A percentile compares a stretch with the other conserved stretches of the same genome.
Evolutionary conservation across 92 coral and sea anemone genomes (phyloP).

Genomic region (Umimayanthus chanpuru): DNA sequence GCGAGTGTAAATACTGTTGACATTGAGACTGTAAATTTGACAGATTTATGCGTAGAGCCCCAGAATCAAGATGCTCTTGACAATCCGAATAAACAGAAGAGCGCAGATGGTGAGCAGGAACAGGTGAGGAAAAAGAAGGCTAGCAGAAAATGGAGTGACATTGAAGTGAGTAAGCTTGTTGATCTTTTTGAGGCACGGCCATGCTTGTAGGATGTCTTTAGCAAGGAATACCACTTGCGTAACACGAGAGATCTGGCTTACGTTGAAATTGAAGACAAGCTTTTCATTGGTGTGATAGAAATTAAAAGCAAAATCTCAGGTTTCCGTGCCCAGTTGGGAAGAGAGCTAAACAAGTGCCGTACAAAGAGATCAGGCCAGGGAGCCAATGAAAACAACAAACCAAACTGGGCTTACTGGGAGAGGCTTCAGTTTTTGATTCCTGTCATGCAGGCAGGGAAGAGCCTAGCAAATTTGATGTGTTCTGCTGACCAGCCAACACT

Average conservation of each 20-base stretch:
- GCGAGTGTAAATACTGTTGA: conserved; percentile 10
- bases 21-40: background rate
- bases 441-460: conserved; percentile 59
- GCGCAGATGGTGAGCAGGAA: background rate
- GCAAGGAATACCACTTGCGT: conserved; percentile 38
- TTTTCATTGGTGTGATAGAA: conserved; percentile 18
- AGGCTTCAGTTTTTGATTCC: conserved; percentile 58
- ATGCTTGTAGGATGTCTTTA: conserved; percentile 44
- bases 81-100: background rate
- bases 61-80: background rate
- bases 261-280: conserved; percentile 36
- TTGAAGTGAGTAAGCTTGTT: conserved; percentile 41
- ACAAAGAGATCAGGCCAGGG: conserved; percentile 56
- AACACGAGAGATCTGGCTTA: conserved; percentile 33
- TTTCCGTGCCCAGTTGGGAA: conserved; percentile 53
- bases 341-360: conserved; percentile 47
- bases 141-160: conserved; percentile 46
- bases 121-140: background rate
- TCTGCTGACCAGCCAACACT: background rate
- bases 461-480: conserved; percentile 40
- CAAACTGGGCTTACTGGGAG: conserved; percentile 67
- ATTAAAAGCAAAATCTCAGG: conserved; percentile 44
- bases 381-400: conserved; percentile 36
- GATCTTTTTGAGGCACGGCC: conserved; percentile 41
- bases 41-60: background rate